A percentile compares a stretch with the other conserved stretches of the same genome.
Conservation (phyloP, 2,888 invertebrate species). For the Zygothrica quintamaculata region DNA sequence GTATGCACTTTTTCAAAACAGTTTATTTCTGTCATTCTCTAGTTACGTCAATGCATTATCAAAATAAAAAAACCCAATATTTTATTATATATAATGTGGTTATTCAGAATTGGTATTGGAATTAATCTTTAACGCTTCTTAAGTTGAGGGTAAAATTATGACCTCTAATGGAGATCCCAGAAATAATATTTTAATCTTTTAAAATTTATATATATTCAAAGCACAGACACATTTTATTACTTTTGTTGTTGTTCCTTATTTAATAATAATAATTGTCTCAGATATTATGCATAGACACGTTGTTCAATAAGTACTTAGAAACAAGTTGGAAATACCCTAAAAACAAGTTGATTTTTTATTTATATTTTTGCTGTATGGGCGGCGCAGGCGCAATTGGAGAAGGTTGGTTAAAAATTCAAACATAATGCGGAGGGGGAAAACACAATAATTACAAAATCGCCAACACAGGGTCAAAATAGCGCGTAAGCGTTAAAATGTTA, state of each 20-base stretch:
- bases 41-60: too few relatives aligned
- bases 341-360: constrained; percentile 30
- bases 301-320: constrained; percentile 34
- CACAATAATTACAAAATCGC: constrained; percentile 69
- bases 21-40: not conserved
- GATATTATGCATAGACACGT: constrained; percentile 22
- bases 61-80: too few relatives aligned
- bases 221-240: not conserved
- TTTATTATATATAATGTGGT: too few relatives aligned
- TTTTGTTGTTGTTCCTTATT: constrained; percentile 12
- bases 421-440: constrained; percentile 16
- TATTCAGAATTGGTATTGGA: too few relatives aligned
- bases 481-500: constrained; percentile 55
- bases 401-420: constrained; percentile 24
- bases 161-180: too few relatives aligned
- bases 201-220: too few relatives aligned
- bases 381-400: constrained; percentile 45
- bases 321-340: constrained; percentile 53
- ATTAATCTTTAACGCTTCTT: too few relatives aligned
- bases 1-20: constrained; percentile 6
- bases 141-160: too few relatives aligned
- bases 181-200: too few relatives aligned
- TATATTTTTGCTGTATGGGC: constrained; percentile 27
- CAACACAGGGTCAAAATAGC: constrained; percentile 70
- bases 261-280: constrained; percentile 16